Percentiles rank a stretch among this genome's conserved stretches.
Conservation (phyloP, 2,888 invertebrate species). For the Schrankia costaestrigalis region DNA sequence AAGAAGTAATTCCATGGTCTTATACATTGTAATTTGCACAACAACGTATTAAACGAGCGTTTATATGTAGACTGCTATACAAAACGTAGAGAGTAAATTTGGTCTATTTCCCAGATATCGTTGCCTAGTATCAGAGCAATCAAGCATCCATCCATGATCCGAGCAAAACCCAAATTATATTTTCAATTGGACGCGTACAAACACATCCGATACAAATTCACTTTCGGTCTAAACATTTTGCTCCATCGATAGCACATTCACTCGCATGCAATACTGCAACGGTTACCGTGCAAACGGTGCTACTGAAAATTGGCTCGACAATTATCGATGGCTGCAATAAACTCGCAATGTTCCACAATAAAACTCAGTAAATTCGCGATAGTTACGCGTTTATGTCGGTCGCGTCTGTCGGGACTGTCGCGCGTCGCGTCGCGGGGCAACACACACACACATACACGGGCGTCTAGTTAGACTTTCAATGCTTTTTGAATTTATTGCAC, state of each 20-base stretch:
- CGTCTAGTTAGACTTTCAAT: too few species aligned
- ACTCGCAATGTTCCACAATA: constrained; percentile 27
- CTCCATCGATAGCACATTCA: constrained; percentile 24
- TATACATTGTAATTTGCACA: too few species aligned
- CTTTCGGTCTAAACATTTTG: constrained; percentile 28
- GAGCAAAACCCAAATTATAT: constrained; percentile 4
- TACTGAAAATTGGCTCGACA: constrained; percentile 32
- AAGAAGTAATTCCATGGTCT: too few species aligned
- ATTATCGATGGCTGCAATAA: constrained; percentile 35
- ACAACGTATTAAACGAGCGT: neutral
- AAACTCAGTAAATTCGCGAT: constrained; percentile 19
- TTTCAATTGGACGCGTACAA: constrained; percentile 18
- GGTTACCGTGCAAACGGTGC: constrained; percentile 21
- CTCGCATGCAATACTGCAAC: constrained; percentile 14
- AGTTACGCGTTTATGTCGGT: constrained; percentile 17
- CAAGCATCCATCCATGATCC: neutral
- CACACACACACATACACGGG: too few species aligned
- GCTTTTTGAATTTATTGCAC: too few species aligned
- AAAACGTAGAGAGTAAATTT: too few species aligned
- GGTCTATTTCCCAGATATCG: too few species aligned
- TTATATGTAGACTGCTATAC: neutral
- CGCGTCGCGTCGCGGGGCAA: constrained; percentile 1
- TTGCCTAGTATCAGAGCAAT: too few species aligned
- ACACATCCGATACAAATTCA: constrained; percentile 26
- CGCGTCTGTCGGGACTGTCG: constrained; percentile 5